Conservation (phyloP, 2,888 invertebrate species). For the Hymenopus coronatus region DNA sequence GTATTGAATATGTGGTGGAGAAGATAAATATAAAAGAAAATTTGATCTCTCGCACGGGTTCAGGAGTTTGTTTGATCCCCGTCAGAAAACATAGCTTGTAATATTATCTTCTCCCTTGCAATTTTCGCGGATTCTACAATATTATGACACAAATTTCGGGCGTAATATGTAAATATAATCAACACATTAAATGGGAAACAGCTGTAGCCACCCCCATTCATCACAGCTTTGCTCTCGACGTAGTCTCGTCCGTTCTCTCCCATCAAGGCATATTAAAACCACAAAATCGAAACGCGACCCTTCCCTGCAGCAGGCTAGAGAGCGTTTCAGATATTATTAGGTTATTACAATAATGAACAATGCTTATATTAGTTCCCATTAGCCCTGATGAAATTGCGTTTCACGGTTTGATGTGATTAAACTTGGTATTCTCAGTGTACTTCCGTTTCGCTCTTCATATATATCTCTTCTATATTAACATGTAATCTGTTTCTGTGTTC, state of each 20-base stretch:
- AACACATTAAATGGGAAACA: background rate
- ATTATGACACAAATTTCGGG: background rate
- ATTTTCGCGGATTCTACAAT: background rate
- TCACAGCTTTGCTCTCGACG: background rate
- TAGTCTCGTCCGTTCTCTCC: background rate
- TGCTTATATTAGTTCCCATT: constrained; percentile 1
- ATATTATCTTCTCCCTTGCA: background rate
- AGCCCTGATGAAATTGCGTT: constrained; percentile 7
- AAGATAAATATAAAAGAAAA: too few species aligned
- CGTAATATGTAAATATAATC: background rate
- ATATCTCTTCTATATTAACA: background rate
- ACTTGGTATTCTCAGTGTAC: background rate
- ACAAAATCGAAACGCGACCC: background rate
- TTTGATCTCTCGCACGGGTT: too few species aligned
- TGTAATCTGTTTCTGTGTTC: background rate
- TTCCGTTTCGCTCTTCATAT: background rate
- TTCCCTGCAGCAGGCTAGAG: background rate
- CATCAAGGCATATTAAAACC: background rate
- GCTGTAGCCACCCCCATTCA: background rate
- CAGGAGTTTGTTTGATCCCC: too few species aligned
- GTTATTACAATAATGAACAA: constrained; percentile 16
- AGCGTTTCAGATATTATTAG: background rate
- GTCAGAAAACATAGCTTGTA: background rate
- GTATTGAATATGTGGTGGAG: too few species aligned
- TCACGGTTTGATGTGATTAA: constrained; percentile 1